Base-by-base conservation (phyloP, 2,113 vertebrate species). In the Clinocottus analis region DNA sequence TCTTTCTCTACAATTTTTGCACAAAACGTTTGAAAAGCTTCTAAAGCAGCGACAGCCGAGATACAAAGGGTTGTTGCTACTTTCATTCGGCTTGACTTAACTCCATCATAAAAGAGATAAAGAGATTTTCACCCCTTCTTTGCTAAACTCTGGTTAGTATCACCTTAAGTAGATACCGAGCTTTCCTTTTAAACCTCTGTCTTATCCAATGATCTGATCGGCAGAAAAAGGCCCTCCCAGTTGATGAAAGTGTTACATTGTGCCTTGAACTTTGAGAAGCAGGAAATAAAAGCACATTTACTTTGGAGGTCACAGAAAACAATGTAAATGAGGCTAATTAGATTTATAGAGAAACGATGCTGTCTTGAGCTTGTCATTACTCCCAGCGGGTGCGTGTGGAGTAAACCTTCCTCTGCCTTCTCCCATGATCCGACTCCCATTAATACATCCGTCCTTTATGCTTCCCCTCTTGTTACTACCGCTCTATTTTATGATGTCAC, bases 401-500 rank as follows among this genome's bases (percentile, higher is more conserved):
- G 82, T 84, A 89, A 91, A 89, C 79, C 90, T 74, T 85, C 63
- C 82, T 59, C 62, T 45, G 64, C 66, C 67, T 83, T 70, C 77
- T 88, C 60, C 77, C 79, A 80, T 85, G 82, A 83, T 86, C 85
- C 51, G 41, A 69, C 88, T 90, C 79, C 89, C 88, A 92, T 93
- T 92, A 92, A 92, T 90, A 90, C 76, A 90, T 77, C 78, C 35
- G 66, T 91, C 90, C 89, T 92, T 92, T 91, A 93, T 91, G 88
- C 86, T 86, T 91, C 91, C 87, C 82, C 87, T 89, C 91, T 92
- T 92, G 93, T 93, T 92, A 89, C 85, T 41, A 76, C 80, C 41
- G 75, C 84, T 85, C 88, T 51, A 73, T 90, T 94, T 93, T 93
- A 93, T 92, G 89, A 93, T 92, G 88, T 92, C 86, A 87, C 90